Evolutionary conservation across 2,888 invertebrate species (phyloP).

Genomic region (Acleris sparsana): DNA sequence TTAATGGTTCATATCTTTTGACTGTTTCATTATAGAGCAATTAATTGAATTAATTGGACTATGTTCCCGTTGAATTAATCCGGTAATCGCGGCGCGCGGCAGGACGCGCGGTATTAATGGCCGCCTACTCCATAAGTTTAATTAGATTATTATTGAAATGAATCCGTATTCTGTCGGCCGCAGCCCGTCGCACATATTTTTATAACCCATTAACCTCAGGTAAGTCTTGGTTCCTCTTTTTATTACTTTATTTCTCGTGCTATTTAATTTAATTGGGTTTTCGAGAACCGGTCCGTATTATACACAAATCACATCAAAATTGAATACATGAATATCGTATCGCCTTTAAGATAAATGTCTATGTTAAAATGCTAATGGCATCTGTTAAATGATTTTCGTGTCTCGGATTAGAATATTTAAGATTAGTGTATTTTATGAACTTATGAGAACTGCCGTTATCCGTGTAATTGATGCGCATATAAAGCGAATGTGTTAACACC

Average conservation of each 20-base stretch:
- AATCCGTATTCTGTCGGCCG: slow-evolving; percentile 29
- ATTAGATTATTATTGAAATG: slow-evolving; percentile 36
- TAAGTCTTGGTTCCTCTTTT: slow-evolving; percentile 56
- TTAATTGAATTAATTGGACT: slow-evolving; percentile 26
- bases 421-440: slow-evolving; percentile 49
- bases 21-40: slow-evolving; percentile 23
- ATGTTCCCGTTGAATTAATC: slow-evolving; percentile 20
- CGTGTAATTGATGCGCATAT: slow-evolving; percentile 45
- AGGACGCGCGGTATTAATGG: slow-evolving; percentile 20
- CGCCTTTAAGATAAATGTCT: slow-evolving; percentile 41
- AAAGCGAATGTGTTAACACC: slow-evolving; percentile 47
- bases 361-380: slow-evolving; percentile 54
- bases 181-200: slow-evolving; percentile 32
- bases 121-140: slow-evolving; percentile 26
- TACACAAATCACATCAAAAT: slow-evolving; percentile 38
- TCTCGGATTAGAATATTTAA: slow-evolving; percentile 46
- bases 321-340: slow-evolving; percentile 36
- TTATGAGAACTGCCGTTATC: slow-evolving; percentile 53
- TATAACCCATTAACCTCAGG: slow-evolving; percentile 57
- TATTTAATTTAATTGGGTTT: slow-evolving; percentile 54
- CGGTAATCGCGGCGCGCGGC: slow-evolving; percentile 17
- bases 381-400: slow-evolving; percentile 49
- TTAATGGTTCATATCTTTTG: slow-evolving; percentile 27
- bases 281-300: slow-evolving; percentile 46
- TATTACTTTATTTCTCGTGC: slow-evolving; percentile 61